Evolutionary conservation across 2,888 invertebrate species (phyloP).

Genomic region (Ptychoptera albimana): DNA sequence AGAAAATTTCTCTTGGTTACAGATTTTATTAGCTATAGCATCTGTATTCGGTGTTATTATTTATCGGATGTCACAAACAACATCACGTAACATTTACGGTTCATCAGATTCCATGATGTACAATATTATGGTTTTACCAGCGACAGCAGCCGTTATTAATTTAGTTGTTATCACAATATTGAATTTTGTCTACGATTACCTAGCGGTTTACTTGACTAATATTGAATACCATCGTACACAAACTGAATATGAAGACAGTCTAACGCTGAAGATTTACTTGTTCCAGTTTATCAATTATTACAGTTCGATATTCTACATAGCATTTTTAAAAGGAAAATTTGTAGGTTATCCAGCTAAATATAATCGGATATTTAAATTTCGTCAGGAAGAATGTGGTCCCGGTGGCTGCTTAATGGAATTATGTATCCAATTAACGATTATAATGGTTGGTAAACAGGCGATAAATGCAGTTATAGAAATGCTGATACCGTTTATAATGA

Average conservation of each 20-base stretch:
- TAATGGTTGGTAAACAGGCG: conserved; percentile 76
- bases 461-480: conserved; percentile 64
- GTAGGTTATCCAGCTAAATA: conserved; percentile 64
- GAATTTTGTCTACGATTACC: conserved; percentile 47
- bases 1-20: conserved; percentile 13
- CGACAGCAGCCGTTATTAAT: conserved; percentile 64
- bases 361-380: conserved; percentile 49
- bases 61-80: conserved; percentile 52
- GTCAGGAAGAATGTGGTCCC: conserved; percentile 67
- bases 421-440: conserved; percentile 69
- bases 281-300: conserved; percentile 85
- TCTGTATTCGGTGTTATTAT: conserved; percentile 62
- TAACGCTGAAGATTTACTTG: conserved; percentile 72
- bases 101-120: conserved; percentile 34
- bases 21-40: conserved; percentile 51
- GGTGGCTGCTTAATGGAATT: conserved; percentile 77
- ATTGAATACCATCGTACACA: conserved; percentile 64
- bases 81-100: conserved; percentile 38
- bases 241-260: conserved; percentile 72
- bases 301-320: conserved; percentile 74
- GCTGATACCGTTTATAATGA: conserved; percentile 44
- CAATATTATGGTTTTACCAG: conserved; percentile 50
- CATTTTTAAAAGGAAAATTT: conserved; percentile 61
- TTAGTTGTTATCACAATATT: conserved; percentile 59
- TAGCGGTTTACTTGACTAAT: conserved; percentile 54